phyloP scores from a whole-genome alignment of 2,797 vertebrate species.

The Onychomys arenicola region DNA sequence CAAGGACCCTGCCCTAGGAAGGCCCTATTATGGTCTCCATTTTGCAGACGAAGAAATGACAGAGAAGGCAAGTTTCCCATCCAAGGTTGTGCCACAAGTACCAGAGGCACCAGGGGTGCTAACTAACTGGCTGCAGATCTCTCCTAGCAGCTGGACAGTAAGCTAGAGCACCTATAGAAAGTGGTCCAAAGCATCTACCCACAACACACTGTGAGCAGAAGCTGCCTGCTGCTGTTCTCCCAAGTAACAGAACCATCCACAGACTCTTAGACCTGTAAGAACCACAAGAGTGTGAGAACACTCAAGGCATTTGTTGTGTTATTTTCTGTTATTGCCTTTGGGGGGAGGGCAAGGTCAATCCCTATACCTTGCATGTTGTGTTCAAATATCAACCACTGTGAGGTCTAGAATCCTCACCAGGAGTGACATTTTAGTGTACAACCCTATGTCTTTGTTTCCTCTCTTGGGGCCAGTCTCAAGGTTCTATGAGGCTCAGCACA shows the following conservation, averaged over 20 bases:
- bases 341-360: neutral
- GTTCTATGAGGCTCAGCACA: neutral
- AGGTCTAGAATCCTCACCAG: neutral
- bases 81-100: neutral
- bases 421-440: neutral
- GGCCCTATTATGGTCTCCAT: neutral
- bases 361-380: neutral
- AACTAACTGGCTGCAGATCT: neutral
- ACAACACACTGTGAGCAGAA: slow-evolving; percentile 22
- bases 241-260: neutral
- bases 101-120: accelerated
- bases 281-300: neutral
- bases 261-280: neutral
- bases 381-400: neutral
- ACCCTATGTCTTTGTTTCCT: neutral
- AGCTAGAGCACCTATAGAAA: neutral
- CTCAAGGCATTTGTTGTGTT: neutral
- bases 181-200: neutral
- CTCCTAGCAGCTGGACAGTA: neutral
- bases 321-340: neutral
- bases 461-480: neutral
- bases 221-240: neutral
- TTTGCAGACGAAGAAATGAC: neutral
- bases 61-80: neutral
- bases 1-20: accelerated